A percentile compares a stretch with the other conserved stretches of the same genome.
These are phyloP conservation scores for Sciurus carolinensis DNA, from an alignment of 2,797 vertebrate species.

Conservation along the genomic window DNA sequence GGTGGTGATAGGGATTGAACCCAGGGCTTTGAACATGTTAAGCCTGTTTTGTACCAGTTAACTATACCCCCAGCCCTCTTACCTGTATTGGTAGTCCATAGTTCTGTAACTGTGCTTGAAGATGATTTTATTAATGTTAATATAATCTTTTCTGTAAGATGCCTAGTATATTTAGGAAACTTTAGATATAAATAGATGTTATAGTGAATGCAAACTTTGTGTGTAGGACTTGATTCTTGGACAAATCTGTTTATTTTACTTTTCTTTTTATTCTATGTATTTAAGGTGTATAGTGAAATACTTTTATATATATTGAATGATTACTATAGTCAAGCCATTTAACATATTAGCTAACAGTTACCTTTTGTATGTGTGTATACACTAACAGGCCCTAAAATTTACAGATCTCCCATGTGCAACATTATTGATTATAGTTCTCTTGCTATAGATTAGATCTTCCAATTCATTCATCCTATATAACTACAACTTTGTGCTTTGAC, in stretches of 20 bases:
- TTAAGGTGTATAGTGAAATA: not conserved
- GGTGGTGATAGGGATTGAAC: too few relatives aligned
- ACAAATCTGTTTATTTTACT: not conserved
- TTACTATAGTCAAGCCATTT: not conserved
- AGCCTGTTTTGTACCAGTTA: too few relatives aligned
- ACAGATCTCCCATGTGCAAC: not conserved
- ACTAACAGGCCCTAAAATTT: not conserved
- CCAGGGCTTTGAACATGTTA: too few relatives aligned
- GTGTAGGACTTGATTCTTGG: conserved; percentile 14
- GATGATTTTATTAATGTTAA: conserved; percentile 47
- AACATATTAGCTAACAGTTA: not conserved
- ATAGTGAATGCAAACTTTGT: conserved; percentile 34
- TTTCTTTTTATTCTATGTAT: not conserved
- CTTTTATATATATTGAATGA: not conserved
- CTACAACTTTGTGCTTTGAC: not conserved
- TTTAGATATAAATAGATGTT: conserved; percentile 58
- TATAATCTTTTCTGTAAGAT: conserved; percentile 58
- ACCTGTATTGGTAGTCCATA: not conserved
- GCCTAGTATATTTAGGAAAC: conserved; percentile 15
- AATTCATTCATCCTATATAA: not conserved
- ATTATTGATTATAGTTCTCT: not conserved
- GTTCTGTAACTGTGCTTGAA: conserved; percentile 26
- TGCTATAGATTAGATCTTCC: not conserved
- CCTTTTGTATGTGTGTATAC: not conserved
- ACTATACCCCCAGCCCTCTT: not conserved